A percentile compares a stretch with the other conserved stretches of the same genome.
Conservation (phyloP, 2,797 vertebrate species). For the Hippocampus kuda region DNA sequence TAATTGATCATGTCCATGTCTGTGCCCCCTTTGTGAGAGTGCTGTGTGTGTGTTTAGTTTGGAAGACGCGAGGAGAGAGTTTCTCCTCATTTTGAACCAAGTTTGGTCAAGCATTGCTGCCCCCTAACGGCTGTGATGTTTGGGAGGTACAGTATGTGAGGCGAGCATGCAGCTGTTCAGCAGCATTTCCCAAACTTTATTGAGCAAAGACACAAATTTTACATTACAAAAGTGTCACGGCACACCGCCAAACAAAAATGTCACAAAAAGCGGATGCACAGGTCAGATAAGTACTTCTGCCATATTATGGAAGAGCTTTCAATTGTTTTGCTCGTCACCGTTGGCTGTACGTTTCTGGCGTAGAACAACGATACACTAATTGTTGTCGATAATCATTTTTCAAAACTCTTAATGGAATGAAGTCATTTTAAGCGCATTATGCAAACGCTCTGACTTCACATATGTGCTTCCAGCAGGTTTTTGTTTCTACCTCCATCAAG, state of each 20-base stretch:
- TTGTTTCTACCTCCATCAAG: not conserved
- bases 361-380: not conserved
- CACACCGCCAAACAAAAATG: not conserved
- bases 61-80: slow-evolving; percentile 4
- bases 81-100: slow-evolving; percentile 26
- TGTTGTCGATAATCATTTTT: no score
- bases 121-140: slow-evolving; percentile 54
- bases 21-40: slow-evolving; percentile 60
- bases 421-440: no score
- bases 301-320: not conserved
- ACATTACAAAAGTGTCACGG: not conserved
- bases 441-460: no score
- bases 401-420: no score
- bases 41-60: slow-evolving; percentile 22
- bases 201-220: not conserved
- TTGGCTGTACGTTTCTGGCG: not conserved
- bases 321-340: not conserved
- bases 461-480: not conserved
- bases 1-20: slow-evolving; percentile 71
- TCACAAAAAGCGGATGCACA: not conserved
- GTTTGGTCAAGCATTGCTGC: slow-evolving; percentile 62
- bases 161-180: not conserved
- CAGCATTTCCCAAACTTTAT: not conserved
- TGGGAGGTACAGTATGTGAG: not conserved
- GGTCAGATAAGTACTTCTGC: no score